These are phyloP conservation scores for Phodopus roborovskii DNA, from an alignment of 2,113 vertebrate species.

Conservation along the genomic window DNA sequence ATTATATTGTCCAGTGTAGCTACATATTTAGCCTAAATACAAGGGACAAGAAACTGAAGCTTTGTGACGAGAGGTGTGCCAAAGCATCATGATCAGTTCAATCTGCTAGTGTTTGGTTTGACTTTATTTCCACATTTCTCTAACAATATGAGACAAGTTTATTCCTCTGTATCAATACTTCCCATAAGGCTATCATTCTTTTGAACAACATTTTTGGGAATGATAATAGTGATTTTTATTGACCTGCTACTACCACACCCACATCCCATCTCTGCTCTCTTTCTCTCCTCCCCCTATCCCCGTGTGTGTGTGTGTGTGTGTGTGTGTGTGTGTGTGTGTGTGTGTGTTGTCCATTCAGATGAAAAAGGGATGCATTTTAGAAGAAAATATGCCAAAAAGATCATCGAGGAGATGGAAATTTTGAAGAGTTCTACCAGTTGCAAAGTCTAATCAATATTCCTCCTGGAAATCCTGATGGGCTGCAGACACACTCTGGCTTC, in stretches of 20 bases:
- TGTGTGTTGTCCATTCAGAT: background rate
- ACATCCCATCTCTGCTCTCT: background rate
- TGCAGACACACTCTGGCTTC: background rate
- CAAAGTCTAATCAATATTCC: slow-evolving; percentile 22
- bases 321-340: background rate
- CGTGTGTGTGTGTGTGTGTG: background rate
- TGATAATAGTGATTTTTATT: background rate
- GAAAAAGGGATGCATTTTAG: background rate
- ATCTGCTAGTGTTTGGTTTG: background rate
- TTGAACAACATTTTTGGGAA: background rate
- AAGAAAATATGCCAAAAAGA: slow-evolving; percentile 31
- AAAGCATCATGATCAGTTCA: background rate
- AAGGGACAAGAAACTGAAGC: background rate
- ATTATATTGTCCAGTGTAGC: background rate
- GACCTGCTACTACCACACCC: background rate
- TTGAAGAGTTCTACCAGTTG: slow-evolving; percentile 41
- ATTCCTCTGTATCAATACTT: background rate
- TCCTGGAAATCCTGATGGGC: background rate
- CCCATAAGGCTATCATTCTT: background rate
- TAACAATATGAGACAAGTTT: background rate
- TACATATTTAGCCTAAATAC: background rate
- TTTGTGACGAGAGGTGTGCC: background rate
- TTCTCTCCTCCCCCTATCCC: no score
- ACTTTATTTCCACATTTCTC: background rate
- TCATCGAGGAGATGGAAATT: background rate